Evolutionary conservation across 2,888 invertebrate genomes (phyloP), one percentile per base, ranked within the genome.

Genomic region (Mythimna albipuncta): DNA sequence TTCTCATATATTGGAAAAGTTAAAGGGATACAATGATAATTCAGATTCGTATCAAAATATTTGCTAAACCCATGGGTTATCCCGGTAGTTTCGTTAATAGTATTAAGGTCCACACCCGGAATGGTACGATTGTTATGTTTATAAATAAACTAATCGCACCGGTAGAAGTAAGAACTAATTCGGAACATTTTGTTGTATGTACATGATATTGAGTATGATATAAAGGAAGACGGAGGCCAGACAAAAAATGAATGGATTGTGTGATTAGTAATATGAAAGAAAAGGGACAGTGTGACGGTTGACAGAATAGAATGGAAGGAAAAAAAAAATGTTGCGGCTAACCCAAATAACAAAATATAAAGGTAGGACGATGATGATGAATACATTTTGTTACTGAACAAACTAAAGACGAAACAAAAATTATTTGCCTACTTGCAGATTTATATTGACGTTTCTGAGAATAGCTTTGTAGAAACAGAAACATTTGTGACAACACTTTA

Each of bases 41-140:
- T 64, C 35, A 63, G 63, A 57, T 61, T 61, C 16, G 13, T 62
- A 64, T 52, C 58, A 50, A 55, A 79, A 80, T 78, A 77, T 82
- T 80, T 73, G 19, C 52, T 11, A 10, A 41, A 57, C 50, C 32
- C 26, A 41, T 26, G 19, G 57, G 52, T 67, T 80, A 69, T 64
- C 41, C 50, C 47, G 72, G 38, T 58, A 52, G 68, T 82, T 72
- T 63, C 44, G 32, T 69, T 82, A 82, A 82, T 64, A 65, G 55
- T 58, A 71, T 77, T 77, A 59, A 61, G 38, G 13, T 10, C 35
- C 6, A 44, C 26, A 1, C n/a, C 6, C 13, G 50, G 21, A 44
- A 69, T 64, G 7, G 19, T 50, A 35, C 11, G 10, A 35, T 52
- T 61, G 26, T 50, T 64, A 26, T 44, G 21, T 57, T 74, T 66